Percentiles rank a stretch among this genome's conserved stretches.
Conservation (phyloP, 2,888 invertebrate genomes). For the Spialia ferax region DNA sequence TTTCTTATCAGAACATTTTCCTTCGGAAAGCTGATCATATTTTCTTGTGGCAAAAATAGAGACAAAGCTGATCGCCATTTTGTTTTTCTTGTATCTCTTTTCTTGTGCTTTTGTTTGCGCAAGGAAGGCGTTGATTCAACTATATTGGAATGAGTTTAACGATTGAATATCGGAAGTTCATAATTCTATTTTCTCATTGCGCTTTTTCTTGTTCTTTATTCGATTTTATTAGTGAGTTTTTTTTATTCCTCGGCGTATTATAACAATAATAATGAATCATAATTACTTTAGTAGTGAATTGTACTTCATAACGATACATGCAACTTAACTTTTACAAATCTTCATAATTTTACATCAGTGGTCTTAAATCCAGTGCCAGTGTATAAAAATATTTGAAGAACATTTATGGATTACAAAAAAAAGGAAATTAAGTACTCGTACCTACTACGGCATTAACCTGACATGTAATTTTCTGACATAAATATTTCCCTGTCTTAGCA, state of each 20-base stretch:
- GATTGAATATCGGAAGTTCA: conserved; percentile 40
- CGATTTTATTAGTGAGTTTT: conserved; percentile 4
- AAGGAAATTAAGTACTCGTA: no score
- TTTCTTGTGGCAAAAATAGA: conserved; percentile 56
- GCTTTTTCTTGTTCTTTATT: conserved; percentile 25
- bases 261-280: background rate
- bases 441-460: no score
- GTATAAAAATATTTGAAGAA: no score
- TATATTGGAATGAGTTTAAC: conserved; percentile 32
- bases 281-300: no score
- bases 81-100: conserved; percentile 29
- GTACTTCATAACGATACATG: no score
- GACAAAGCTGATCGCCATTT: conserved; percentile 30
- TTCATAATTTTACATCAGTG: no score
- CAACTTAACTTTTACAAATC: no score
- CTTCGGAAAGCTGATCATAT: conserved; percentile 55
- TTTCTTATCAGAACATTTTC: conserved; percentile 42
- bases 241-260: background rate
- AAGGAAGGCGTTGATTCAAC: conserved; percentile 50
- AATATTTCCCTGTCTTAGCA: no score
- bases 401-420: no score
- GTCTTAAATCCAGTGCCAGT: no score
- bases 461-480: no score
- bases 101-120: conserved; percentile 45
- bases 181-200: conserved; percentile 32